Evolutionary conservation across 2,888 invertebrate genomes (phyloP).

Genomic region (Orchesellides sinensis): DNA sequence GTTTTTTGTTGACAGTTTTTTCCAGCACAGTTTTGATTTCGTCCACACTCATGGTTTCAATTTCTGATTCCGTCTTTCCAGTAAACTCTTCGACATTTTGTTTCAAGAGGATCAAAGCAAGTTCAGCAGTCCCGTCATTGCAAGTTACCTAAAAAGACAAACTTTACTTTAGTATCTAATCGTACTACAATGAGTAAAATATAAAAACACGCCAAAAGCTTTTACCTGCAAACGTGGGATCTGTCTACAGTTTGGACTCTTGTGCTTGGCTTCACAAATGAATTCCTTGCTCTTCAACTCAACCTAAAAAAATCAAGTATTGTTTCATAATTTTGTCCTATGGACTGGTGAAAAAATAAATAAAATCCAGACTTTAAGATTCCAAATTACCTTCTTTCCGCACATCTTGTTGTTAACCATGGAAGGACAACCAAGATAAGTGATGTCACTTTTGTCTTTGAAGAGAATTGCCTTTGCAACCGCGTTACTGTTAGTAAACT

Average conservation of each 20-base stretch:
- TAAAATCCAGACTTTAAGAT: too few species aligned
- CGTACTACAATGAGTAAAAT: neutral
- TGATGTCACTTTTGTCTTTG: slow-evolving; percentile 72
- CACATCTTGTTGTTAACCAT: slow-evolving; percentile 67
- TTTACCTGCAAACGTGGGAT: slow-evolving; percentile 71
- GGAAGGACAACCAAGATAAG: slow-evolving; percentile 71
- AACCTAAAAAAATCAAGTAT: slow-evolving; percentile 45
- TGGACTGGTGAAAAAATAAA: too few species aligned
- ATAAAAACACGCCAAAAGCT: neutral
- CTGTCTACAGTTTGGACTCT: slow-evolving; percentile 68
- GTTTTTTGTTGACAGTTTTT: slow-evolving; percentile 62
- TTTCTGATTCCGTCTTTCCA: slow-evolving; percentile 65
- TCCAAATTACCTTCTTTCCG: slow-evolving; percentile 68
- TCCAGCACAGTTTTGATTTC: slow-evolving; percentile 67
- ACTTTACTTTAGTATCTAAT: neutral
- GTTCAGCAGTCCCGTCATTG: slow-evolving; percentile 68
- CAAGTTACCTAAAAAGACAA: slow-evolving; percentile 63
- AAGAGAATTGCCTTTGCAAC: slow-evolving; percentile 66
- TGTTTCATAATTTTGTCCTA: neutral
- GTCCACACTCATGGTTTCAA: slow-evolving; percentile 66
- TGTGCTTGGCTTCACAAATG: slow-evolving; percentile 71
- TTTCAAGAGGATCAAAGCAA: slow-evolving; percentile 67
- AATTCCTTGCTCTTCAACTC: slow-evolving; percentile 72
- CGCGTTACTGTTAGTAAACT: slow-evolving; percentile 66
- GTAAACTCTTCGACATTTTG: slow-evolving; percentile 70